Evolutionary conservation across 2,113 vertebrate species (phyloP).

Genomic region (Callospermophilus lateralis): DNA sequence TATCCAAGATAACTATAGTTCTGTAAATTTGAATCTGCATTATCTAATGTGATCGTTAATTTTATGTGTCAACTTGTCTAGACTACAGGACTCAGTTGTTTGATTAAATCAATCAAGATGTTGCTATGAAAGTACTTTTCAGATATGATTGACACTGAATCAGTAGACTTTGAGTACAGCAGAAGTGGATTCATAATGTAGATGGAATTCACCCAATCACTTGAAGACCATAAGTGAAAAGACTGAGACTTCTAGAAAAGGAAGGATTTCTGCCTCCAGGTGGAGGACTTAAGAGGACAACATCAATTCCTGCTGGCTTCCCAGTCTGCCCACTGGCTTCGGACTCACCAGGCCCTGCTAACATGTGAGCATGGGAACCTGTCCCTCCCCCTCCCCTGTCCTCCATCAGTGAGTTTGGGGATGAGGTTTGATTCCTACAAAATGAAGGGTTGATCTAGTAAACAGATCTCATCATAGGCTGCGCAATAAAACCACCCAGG

Average conservation of each 20-base stretch:
- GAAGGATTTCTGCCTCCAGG: not conserved
- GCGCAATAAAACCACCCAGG: not conserved
- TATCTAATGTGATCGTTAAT: not conserved
- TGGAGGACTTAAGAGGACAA: not conserved
- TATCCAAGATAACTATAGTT: not conserved
- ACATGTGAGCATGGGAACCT: not conserved
- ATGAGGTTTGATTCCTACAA: not conserved
- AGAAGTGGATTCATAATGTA: too few relatives aligned
- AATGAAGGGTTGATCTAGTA: not conserved
- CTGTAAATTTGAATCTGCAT: not conserved
- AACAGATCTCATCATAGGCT: not conserved
- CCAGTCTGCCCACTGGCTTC: not conserved
- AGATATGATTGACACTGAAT: not conserved
- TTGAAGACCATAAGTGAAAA: not conserved
- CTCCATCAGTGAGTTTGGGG: too few relatives aligned
- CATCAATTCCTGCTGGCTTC: not conserved
- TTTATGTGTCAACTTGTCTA: not conserved
- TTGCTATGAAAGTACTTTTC: not conserved
- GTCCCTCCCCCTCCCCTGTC: too few relatives aligned
- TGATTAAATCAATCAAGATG: not conserved
- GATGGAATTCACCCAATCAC: not conserved
- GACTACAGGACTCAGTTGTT: not conserved
- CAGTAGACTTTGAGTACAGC: not conserved
- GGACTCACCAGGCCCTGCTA: not conserved
- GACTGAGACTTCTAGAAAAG: not conserved